These are phyloP conservation scores for Drosophila ezoana DNA, from an alignment of 2,888 invertebrate genomes.

Conservation along the genomic window DNA sequence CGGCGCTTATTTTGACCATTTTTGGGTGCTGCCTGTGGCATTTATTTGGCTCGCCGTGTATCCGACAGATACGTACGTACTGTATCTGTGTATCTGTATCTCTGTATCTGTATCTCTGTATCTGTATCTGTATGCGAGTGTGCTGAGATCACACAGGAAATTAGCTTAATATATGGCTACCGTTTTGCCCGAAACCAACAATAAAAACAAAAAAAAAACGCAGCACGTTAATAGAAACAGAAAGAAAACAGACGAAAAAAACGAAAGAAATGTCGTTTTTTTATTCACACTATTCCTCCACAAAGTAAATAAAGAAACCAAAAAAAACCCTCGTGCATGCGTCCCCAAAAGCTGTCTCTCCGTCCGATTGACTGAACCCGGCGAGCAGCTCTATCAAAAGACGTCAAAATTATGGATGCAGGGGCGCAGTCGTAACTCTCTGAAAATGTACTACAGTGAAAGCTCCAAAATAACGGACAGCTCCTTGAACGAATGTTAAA, in stretches of 20 bases:
- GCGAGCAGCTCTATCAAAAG: too few relatives aligned
- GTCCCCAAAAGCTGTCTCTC: not conserved
- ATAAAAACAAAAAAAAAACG: constrained; percentile 16
- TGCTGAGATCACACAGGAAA: constrained; percentile 76
- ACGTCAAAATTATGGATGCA: too few relatives aligned
- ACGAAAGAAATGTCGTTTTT: not conserved
- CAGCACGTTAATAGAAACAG: constrained; percentile 1
- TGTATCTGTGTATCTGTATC: constrained; percentile 18
- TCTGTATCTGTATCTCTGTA: not conserved
- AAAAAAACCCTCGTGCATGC: not conserved
- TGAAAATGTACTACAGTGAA: too few relatives aligned
- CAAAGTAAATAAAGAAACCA: not conserved
- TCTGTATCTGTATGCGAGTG: constrained; percentile 5
- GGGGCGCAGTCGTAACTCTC: too few relatives aligned
- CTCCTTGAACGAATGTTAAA: too few relatives aligned
- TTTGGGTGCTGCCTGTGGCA: constrained; percentile 59
- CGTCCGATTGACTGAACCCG: too few relatives aligned
- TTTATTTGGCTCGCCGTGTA: constrained; percentile 37
- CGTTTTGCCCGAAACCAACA: constrained; percentile 34
- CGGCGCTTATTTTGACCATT: constrained; percentile 64
- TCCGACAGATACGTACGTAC: constrained; percentile 31
- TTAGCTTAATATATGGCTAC: constrained; percentile 56
- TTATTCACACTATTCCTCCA: not conserved
- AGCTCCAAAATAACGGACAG: too few relatives aligned
- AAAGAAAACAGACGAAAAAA: not conserved